These are phyloP conservation scores for Gymnodraco acuticeps DNA, from an alignment of 2,797 vertebrate species.

Conservation along the genomic window DNA sequence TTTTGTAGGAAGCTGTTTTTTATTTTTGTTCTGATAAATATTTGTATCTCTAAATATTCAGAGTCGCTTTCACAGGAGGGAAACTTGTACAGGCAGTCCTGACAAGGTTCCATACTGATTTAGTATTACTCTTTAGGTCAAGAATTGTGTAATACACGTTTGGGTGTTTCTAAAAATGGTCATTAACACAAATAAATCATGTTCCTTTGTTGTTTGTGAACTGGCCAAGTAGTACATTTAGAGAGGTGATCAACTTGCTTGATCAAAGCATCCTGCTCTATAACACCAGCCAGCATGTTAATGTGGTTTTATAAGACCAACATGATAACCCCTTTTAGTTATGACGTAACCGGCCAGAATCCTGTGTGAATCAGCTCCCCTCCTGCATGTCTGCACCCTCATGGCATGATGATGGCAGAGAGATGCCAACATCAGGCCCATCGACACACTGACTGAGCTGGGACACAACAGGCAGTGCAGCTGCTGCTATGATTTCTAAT, in stretches of 20 bases:
- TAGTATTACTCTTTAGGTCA: no score
- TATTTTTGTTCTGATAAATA: no score
- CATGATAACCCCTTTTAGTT: slow-evolving; percentile 7
- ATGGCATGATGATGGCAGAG: slow-evolving; percentile 38
- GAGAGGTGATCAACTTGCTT: not conserved
- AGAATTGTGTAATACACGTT: not conserved
- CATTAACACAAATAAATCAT: not conserved
- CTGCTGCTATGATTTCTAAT: slow-evolving; percentile 19
- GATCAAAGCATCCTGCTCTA: not conserved
- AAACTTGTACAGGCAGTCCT: no score
- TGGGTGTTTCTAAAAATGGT: not conserved
- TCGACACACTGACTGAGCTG: slow-evolving; percentile 50
- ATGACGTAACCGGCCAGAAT: slow-evolving; percentile 22
- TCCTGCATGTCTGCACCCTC: slow-evolving; percentile 32
- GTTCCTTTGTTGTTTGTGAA: not conserved
- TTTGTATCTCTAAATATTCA: not conserved
- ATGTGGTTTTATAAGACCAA: slow-evolving; percentile 4
- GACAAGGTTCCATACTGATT: no score
- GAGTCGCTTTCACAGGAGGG: no score
- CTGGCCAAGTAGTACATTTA: not conserved
- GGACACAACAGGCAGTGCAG: slow-evolving; percentile 30
- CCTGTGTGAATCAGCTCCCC: slow-evolving; percentile 36
- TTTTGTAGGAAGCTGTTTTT: no score
- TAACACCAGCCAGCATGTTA: not conserved
- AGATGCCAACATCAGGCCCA: slow-evolving; percentile 32